Evolutionary conservation across 2,113 vertebrate species (phyloP).

Genomic region (Lanius ludovicianus): DNA sequence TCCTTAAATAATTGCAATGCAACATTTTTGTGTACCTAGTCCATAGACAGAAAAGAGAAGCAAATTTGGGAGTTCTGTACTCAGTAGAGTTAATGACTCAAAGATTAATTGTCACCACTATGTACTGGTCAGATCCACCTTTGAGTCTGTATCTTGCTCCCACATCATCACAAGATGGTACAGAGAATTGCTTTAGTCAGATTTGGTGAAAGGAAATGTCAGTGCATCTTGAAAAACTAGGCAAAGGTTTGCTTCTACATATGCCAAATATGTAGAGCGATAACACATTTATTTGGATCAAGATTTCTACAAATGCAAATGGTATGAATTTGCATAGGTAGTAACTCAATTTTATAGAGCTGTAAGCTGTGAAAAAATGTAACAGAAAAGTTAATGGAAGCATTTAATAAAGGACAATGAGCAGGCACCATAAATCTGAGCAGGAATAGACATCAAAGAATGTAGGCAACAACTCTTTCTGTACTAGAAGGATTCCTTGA

Average conservation of each 20-base stretch:
- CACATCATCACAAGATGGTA: neutral
- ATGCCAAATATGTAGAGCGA: neutral
- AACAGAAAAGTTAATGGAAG: slow-evolving; percentile 37
- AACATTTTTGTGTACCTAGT: neutral
- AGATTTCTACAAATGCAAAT: neutral
- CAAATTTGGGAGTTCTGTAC: neutral
- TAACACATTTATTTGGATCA: neutral
- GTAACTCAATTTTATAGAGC: slow-evolving; percentile 18
- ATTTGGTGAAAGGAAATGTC: neutral
- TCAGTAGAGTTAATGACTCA: neutral
- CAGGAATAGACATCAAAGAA: neutral
- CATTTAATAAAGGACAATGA: slow-evolving; percentile 28
- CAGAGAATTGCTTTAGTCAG: neutral
- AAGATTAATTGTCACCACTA: neutral
- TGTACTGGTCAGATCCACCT: neutral
- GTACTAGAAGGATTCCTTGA: neutral
- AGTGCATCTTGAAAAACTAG: neutral
- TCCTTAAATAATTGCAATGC: neutral
- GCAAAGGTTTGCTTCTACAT: neutral
- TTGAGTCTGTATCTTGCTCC: neutral
- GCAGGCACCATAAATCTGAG: slow-evolving; percentile 3
- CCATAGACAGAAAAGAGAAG: neutral
- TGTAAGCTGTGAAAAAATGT: neutral
- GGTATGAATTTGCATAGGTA: neutral
- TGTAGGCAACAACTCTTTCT: neutral